phyloP scores from a whole-genome alignment of 2,888 invertebrate species.

The Luperina testacea region DNA sequence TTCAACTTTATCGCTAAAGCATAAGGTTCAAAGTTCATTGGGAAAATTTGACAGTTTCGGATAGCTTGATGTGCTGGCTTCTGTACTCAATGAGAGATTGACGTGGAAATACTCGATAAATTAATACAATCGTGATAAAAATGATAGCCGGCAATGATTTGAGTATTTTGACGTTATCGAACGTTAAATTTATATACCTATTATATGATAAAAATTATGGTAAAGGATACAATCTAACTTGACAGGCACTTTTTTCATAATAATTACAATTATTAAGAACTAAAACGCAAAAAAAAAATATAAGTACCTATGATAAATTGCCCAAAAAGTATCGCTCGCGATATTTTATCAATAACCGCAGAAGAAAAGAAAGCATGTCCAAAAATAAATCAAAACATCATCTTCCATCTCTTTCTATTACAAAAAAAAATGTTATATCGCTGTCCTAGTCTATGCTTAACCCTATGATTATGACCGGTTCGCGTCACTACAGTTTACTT shows the following conservation, averaged over 20 bases:
- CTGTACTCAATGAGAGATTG: background rate
- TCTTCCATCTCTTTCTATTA: constrained; percentile 7
- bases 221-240: background rate
- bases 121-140: constrained; percentile 15
- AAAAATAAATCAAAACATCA: background rate
- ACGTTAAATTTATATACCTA: background rate
- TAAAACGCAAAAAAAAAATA: background rate
- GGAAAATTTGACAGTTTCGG: too few species aligned
- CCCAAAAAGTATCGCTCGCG: background rate
- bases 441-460: constrained; percentile 10
- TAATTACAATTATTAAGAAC: too few species aligned
- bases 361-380: background rate
- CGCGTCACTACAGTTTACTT: constrained; percentile 18
- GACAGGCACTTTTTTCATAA: background rate
- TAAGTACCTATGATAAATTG: background rate
- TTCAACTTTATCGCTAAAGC: too few species aligned
- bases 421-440: background rate
- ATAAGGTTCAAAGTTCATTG: too few species aligned
- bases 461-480: background rate
- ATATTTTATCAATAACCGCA: background rate
- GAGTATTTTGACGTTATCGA: constrained; percentile 10
- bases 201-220: too few species aligned
- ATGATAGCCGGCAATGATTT: constrained; percentile 11
- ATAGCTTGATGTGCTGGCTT: too few species aligned
- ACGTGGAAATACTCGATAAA: constrained; percentile 22